A percentile compares a stretch with the other conserved stretches of the same genome.
Evolutionary conservation across 2,113 vertebrate species (phyloP).

Genomic region (Shinisaurus crocodilurus): DNA sequence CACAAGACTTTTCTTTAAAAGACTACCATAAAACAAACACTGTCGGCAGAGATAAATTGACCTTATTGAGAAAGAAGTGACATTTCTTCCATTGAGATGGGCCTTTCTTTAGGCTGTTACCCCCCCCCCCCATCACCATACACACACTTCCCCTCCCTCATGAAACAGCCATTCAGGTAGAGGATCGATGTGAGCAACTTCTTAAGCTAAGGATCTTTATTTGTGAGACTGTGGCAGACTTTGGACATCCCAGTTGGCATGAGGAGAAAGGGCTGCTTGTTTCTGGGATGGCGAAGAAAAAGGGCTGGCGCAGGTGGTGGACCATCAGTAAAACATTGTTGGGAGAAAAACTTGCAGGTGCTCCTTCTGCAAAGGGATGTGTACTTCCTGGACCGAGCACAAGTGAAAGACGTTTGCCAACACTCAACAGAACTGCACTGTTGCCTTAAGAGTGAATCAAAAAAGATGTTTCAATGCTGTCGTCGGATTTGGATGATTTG

Average conservation of each 20-base stretch:
- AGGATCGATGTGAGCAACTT: slow-evolving; percentile 55
- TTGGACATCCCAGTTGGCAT: slow-evolving; percentile 70
- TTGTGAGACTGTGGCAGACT: slow-evolving; percentile 71
- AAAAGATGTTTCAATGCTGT: slow-evolving; percentile 87
- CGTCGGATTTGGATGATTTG: slow-evolving; percentile 81
- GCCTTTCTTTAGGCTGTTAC: slow-evolving; percentile 34
- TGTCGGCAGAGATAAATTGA: slow-evolving; percentile 34
- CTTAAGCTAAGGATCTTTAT: slow-evolving; percentile 51
- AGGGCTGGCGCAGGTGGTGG: slow-evolving; percentile 78
- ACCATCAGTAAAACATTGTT: slow-evolving; percentile 69
- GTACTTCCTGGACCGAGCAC: slow-evolving; percentile 77
- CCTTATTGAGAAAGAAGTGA: slow-evolving; percentile 56
- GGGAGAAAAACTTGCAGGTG: slow-evolving; percentile 79
- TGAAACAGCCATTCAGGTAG: slow-evolving; percentile 72
- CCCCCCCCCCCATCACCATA: not conserved
- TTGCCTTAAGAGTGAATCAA: slow-evolving; percentile 80
- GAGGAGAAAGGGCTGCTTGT: slow-evolving; percentile 79
- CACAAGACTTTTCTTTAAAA: slow-evolving; percentile 46
- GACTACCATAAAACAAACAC: slow-evolving; percentile 25
- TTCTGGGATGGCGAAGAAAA: slow-evolving; percentile 19
- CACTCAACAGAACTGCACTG: slow-evolving; percentile 73
- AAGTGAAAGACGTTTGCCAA: slow-evolving; percentile 75
- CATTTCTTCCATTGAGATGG: slow-evolving; percentile 47
- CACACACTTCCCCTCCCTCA: slow-evolving; percentile 40
- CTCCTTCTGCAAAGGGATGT: slow-evolving; percentile 66